These are phyloP conservation scores for Rhagophthalmus giganteus DNA, from an alignment of 2,888 invertebrate genomes.

Conservation along the genomic window DNA sequence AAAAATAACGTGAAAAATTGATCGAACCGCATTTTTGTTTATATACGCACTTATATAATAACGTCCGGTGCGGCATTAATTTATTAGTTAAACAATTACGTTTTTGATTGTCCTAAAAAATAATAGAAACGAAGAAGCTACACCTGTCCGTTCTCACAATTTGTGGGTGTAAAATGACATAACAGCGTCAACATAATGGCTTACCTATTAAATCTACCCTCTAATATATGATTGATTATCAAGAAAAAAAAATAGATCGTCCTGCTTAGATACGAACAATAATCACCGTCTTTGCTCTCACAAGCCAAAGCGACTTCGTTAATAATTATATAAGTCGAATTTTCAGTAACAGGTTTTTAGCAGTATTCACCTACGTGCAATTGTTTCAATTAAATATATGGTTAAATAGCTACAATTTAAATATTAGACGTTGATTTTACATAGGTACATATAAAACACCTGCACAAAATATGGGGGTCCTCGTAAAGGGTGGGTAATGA, in stretches of 20 bases:
- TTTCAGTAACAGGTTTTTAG: no score
- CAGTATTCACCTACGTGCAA: not conserved
- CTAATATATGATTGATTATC: slow-evolving; percentile 28
- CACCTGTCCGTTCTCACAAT: slow-evolving; percentile 27
- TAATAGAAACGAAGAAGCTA: not conserved
- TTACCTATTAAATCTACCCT: slow-evolving; percentile 27
- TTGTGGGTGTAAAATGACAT: slow-evolving; percentile 29
- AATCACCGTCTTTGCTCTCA: not conserved
- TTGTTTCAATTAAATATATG: no score
- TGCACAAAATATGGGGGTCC: not conserved
- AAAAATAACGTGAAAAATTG: no score
- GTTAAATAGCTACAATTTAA: no score
- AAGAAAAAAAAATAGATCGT: slow-evolving; percentile 3
- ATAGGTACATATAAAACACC: no score
- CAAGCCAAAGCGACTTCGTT: not conserved
- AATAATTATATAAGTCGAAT: no score
- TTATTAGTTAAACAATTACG: not conserved
- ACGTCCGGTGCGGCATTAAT: no score
- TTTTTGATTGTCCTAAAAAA: not conserved
- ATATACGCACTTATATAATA: no score
- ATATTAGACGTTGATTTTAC: no score
- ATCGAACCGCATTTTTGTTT: no score
- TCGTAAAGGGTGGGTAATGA: not conserved
- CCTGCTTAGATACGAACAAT: not conserved
- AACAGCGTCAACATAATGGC: slow-evolving; percentile 20